Evolutionary conservation across 2,888 invertebrate genomes (phyloP), one percentile per base, ranked within the genome.

Genomic region (Matsumyia berberina): DNA sequence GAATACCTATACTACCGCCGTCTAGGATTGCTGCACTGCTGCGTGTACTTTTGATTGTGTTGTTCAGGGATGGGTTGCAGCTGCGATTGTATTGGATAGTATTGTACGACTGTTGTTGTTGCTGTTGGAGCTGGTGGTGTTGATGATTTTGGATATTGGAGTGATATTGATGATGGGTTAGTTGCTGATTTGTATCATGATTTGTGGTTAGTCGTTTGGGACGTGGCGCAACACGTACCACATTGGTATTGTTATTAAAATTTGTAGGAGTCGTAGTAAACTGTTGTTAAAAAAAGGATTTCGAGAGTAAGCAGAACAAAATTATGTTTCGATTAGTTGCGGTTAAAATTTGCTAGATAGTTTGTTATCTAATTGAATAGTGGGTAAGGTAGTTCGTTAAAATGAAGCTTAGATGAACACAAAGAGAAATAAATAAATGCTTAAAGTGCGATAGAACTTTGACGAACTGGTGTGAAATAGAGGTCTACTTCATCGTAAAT

Each of bases 211-310:
- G 89, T 90, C 90, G 89, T 90, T 91, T 91, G 89, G 90, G 90
- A 89, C 90, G 90, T 90, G 92, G 91, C 86, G 90, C 90, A 89
- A 90, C 89, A 90, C 90, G 91, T 89, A 90, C 87, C 94, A 91
- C 87, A 94, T 93, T 92, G 93, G 88, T 93, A 95, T 94, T 94
- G 93, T 93, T 90, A 93, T 92, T 90, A 93, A 93, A 90, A 93
- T 92, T 89, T 93, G 93, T 93, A 93, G 93, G 90, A 88, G 90
- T 91, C 90, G 91, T 90, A 90, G 90, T 90, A 89, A 91, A 91
- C 91, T 91, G 87, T 70, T 3, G 1, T 24, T n/a, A n/a, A n/a
- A 24, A 87, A 70, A 66, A 51, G 72, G 73, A 8, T 19, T 46
- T 72, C 31, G 24, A 42, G 44, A 39, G 46, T 69, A 73, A 67